These are phyloP conservation scores for Epiblema foenella DNA, from an alignment of 2,888 invertebrate species.

Conservation along the genomic window DNA sequence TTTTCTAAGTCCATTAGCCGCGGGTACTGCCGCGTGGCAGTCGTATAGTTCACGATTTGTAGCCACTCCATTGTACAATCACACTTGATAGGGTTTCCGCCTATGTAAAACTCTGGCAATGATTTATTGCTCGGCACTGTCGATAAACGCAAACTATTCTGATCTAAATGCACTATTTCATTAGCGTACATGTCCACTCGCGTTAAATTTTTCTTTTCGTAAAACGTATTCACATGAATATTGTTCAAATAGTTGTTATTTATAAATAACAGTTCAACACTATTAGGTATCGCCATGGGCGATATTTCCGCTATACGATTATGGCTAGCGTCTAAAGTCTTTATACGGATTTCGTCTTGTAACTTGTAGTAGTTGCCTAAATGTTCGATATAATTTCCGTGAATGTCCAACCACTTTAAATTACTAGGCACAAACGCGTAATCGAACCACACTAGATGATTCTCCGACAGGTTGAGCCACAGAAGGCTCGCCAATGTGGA, in stretches of 20 bases:
- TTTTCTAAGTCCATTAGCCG: slow-evolving; percentile 95
- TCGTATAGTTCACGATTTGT: slow-evolving; percentile 94
- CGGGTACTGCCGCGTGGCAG: slow-evolving; percentile 92
- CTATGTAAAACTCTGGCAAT: slow-evolving; percentile 95
- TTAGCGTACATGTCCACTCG: slow-evolving; percentile 96
- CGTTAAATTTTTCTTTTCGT: slow-evolving; percentile 92
- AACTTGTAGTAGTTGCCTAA: slow-evolving; percentile 95
- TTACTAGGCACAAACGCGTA: slow-evolving; percentile 96
- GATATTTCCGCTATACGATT: slow-evolving; percentile 93
- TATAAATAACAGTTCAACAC: slow-evolving; percentile 94
- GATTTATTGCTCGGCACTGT: slow-evolving; percentile 89
- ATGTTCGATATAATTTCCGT: slow-evolving; percentile 94
- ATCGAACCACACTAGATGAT: slow-evolving; percentile 96
- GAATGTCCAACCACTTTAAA: slow-evolving; percentile 95
- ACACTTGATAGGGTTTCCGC: slow-evolving; percentile 97
- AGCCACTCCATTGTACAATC: slow-evolving; percentile 98
- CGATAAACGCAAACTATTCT: slow-evolving; percentile 92
- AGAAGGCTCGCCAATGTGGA: slow-evolving; percentile 92
- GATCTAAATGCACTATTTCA: slow-evolving; percentile 91
- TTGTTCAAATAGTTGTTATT: slow-evolving; percentile 94
- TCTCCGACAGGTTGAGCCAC: slow-evolving; percentile 95
- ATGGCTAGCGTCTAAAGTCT: slow-evolving; percentile 95
- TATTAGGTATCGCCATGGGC: slow-evolving; percentile 94
- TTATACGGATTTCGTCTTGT: slow-evolving; percentile 91
- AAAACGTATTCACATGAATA: slow-evolving; percentile 93